Evolutionary conservation across 2,797 vertebrate species (phyloP), one percentile per base, ranked within the genome.

Genomic region (Dipus sagitta): DNA sequence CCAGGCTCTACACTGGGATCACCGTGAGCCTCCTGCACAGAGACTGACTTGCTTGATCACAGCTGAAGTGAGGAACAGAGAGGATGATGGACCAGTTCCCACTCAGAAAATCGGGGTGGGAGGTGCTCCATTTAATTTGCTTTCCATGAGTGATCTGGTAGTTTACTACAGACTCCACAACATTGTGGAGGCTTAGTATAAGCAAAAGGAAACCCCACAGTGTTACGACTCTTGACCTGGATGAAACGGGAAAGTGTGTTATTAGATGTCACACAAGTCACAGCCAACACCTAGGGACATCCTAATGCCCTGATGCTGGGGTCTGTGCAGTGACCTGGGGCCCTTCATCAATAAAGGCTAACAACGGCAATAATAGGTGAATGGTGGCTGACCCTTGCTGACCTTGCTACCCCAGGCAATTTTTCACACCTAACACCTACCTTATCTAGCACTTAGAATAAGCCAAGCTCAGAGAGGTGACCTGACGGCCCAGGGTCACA

Each of bases 51-150:
- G 2, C 30, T 71, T 24, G 2, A 54, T 77, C n/a, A 65, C 54
- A 71, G 87, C 83, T 34, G 81, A 64, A 34, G 12, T 20, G 15
- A 38, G 70, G 23, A 72, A 10, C 74, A 75, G 74, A 62, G 88
- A 74, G 11, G 3, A 65, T 78, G 26, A 24, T 0, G 3, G 34
- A 47, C 32, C 3, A 1, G 26, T n/a, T 24, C 86, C 74, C 7
- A 6, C 24, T 74, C 67, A 85, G 70, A 85, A 65, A n/a, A 68
- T 47, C 0, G 0, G 38, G 24, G 0, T 0, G 17, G 58, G n/a
- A 2, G 12, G 4, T 9, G 14, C 28, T 68, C 24, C 13, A 26
- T 21, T 23, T 7, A 20, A 2, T 21, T 30, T 30, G 67, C 20
- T 54, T 23, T 4, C 28, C 3, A 58, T 21, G 1, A 7, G 10